Evolutionary conservation across 1,140 invertebrate species (phyloP).

Genomic region (Harpegnathos saltator): DNA sequence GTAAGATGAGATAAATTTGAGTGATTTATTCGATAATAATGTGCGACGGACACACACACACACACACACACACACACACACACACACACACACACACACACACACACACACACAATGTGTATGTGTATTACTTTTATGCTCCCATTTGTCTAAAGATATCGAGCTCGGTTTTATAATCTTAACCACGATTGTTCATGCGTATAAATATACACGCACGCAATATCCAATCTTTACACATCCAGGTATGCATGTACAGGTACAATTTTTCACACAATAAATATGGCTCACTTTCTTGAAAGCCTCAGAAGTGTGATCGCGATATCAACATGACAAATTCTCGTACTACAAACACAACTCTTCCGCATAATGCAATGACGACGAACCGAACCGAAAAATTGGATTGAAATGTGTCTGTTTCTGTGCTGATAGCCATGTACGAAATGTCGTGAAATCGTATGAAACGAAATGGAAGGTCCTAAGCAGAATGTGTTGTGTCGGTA

Average conservation of each 20-base stretch:
- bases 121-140: constrained; percentile 18
- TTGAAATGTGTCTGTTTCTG: neutral
- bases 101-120: too few relatives aligned
- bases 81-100: too few relatives aligned
- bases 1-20: neutral
- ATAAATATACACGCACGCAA: neutral
- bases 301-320: constrained; percentile 23
- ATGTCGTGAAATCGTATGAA: constrained; percentile 12
- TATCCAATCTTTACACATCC: constrained; percentile 36
- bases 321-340: constrained; percentile 35
- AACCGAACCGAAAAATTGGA: neutral
- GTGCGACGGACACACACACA: too few relatives aligned
- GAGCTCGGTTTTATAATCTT: neutral
- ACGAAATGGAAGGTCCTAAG: constrained; percentile 25
- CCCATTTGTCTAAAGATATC: constrained; percentile 2
- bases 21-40: neutral
- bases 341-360: too few relatives aligned
- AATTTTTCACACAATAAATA: constrained; percentile 64
- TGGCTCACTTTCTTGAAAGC: constrained; percentile 40
- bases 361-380: constrained; percentile 3
- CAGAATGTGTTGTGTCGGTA: neutral
- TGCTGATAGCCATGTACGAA: constrained; percentile 14
- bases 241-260: constrained; percentile 67
- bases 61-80: too few relatives aligned
- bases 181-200: neutral